Evolutionary conservation across 2,888 invertebrate species (phyloP).

Genomic region (Scrobipalpa atriplicella): DNA sequence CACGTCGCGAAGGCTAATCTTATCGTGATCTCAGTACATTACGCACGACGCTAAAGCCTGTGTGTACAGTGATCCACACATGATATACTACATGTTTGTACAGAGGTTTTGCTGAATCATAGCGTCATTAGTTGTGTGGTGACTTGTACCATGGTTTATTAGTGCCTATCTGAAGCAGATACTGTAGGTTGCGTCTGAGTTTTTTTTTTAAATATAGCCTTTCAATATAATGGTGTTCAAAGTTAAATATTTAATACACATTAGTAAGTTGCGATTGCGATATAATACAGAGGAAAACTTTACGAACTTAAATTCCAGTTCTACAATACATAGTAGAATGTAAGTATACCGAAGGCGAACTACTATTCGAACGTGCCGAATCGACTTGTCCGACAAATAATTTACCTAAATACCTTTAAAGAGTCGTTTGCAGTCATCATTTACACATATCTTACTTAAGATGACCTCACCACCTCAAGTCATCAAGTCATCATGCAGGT

Average conservation of each 20-base stretch:
- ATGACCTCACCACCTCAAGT: conserved; percentile 14
- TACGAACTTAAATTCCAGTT: not conserved
- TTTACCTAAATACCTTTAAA: conserved; percentile 11
- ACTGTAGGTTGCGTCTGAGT: not conserved
- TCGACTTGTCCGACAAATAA: conserved; percentile 10
- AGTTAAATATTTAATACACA: not conserved
- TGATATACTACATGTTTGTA: not conserved
- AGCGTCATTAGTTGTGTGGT: not conserved
- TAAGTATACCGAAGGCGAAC: conserved; percentile 10
- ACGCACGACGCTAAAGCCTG: not conserved
- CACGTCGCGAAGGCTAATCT: conserved; percentile 16
- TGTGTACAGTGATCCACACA: not conserved
- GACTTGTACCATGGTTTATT: not conserved
- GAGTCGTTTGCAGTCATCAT: conserved; percentile 20
- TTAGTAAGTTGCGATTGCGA: not conserved
- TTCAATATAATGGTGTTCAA: not conserved
- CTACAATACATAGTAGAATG: not conserved
- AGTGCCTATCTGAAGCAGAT: not conserved
- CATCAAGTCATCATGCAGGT: not conserved
- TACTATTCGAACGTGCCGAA: conserved; percentile 20
- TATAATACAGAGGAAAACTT: not conserved
- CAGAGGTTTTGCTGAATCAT: not conserved
- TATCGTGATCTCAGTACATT: conserved; percentile 15
- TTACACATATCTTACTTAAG: not conserved
- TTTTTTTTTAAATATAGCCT: no score